These are phyloP conservation scores for Cremastinae sp. DNA, from an alignment of 2,888 invertebrate species.

Conservation along the genomic window DNA sequence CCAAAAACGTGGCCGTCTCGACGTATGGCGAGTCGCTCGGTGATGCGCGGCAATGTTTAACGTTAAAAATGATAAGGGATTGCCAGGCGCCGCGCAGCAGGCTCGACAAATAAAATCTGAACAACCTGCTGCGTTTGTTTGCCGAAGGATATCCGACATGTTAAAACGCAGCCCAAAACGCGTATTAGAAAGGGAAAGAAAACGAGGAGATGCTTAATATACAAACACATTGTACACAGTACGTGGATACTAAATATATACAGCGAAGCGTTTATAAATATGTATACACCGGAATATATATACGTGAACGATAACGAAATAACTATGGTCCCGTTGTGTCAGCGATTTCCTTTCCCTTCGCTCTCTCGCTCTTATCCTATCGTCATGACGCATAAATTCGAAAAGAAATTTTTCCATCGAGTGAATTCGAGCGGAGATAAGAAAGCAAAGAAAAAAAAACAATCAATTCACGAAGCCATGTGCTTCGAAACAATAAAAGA, in stretches of 20 bases:
- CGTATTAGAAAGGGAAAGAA: conserved; percentile 65
- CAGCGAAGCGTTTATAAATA: conserved; percentile 34
- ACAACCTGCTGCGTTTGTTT: conserved; percentile 78
- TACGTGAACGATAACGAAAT: conserved; percentile 50
- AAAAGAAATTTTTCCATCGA: conserved; percentile 24
- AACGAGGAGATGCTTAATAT: conserved; percentile 39
- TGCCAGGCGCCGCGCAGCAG: conserved; percentile 64
- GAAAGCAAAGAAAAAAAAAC: conserved; percentile 1
- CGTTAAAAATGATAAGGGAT: conserved; percentile 61
- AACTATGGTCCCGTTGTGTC: conserved; percentile 40
- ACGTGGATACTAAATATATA: conserved; percentile 22
- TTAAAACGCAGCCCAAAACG: conserved; percentile 39
- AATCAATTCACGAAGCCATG: background rate
- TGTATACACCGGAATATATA: conserved; percentile 25
- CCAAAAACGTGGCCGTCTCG: conserved; percentile 61
- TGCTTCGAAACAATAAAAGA: conserved; percentile 1
- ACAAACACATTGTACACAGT: conserved; percentile 26
- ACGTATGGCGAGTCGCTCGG: conserved; percentile 63
- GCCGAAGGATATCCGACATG: conserved; percentile 73
- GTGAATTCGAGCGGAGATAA: background rate
- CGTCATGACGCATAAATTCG: conserved; percentile 25
- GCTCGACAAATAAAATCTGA: conserved; percentile 79
- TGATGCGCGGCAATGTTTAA: conserved; percentile 26
- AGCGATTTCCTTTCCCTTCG: conserved; percentile 25
- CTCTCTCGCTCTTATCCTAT: conserved; percentile 9